Evolutionary conservation across 2,797 vertebrate species (phyloP), one percentile per base, ranked within the genome.

Genomic region (Ctenochaetus hawaiiensis): DNA sequence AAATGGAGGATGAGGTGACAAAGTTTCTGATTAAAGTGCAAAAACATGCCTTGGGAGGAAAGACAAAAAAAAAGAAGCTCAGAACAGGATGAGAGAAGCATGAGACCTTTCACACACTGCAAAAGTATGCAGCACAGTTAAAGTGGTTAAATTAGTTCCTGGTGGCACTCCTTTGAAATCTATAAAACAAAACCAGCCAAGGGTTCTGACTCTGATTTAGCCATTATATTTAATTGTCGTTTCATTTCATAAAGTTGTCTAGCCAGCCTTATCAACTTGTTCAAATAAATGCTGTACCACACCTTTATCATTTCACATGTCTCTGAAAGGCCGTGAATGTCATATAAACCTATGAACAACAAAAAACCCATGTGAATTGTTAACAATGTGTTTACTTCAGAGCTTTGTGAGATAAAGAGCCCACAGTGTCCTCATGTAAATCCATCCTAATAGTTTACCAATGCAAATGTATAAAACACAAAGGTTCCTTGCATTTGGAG

Each of bases 401-500:
- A 47, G 59, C 5, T 17, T 12, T 51, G 23, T 6, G 14, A 39
- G 59, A 82, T 64, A 56, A 62, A 72, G 63, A 63, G 64, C 17
- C 59, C 44, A 41, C 37, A 34, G 39, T 58, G 56, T 72, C 23
- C 37, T 74, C 9, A 58, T 8, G 65, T 52, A 54, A 30, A 41
- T 39, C 14, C 2, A 53, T n/a, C 1, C 17, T 6, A 34, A 65
- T 39, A 3, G 1, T 65, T 44, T 17, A 9, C 20, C 16, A 51
- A 52, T 61, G 44, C 37, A 77, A 52, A 73, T 61, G n/a, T 9
- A 76, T 9, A 75, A 16, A 68, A 51, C 43, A 85, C 56, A 76
- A 54, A 67, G 6, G 6, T 1, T 49, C 12, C 1, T 67, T 72
- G 7, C 73, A n/a, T 56, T 67, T 61, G 11, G 22, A 56, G 12